These are phyloP conservation scores for Taenaris catops DNA, from an alignment of 2,888 invertebrate genomes.

Conservation along the genomic window DNA sequence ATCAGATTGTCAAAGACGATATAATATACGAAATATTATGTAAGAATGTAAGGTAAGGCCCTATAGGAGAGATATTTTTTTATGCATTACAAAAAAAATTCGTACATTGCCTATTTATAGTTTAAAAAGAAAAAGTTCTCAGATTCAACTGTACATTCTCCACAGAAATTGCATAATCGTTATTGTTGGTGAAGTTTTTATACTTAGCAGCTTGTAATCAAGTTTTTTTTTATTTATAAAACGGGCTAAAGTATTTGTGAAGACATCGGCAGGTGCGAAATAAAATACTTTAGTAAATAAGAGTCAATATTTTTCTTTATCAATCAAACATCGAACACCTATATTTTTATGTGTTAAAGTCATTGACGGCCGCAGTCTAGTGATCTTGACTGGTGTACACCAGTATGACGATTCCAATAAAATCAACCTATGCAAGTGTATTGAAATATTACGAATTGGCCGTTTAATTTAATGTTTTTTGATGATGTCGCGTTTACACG, in stretches of 20 bases:
- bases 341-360: too few species aligned
- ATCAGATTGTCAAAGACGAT: conserved; percentile 76
- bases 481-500: too few species aligned
- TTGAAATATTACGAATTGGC: too few species aligned
- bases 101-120: conserved; percentile 53
- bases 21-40: conserved; percentile 71
- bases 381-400: too few species aligned
- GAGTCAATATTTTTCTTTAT: conserved; percentile 46
- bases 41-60: conserved; percentile 77
- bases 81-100: conserved; percentile 70
- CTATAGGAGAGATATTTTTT: conserved; percentile 77
- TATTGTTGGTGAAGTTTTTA: conserved; percentile 70
- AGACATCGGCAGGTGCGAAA: conserved; percentile 65
- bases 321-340: conserved; percentile 10
- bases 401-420: too few species aligned
- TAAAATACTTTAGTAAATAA: conserved; percentile 66
- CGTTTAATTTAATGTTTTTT: too few species aligned
- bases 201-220: conserved; percentile 72
- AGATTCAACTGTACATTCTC: conserved; percentile 43
- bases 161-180: conserved; percentile 64
- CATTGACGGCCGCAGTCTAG: too few species aligned
- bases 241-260: conserved; percentile 60
- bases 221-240: conserved; percentile 54
- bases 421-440: too few species aligned
- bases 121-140: conserved; percentile 33